Evolutionary conservation across 2,113 vertebrate species (phyloP).

Genomic region (Pseudorasbora parva): DNA sequence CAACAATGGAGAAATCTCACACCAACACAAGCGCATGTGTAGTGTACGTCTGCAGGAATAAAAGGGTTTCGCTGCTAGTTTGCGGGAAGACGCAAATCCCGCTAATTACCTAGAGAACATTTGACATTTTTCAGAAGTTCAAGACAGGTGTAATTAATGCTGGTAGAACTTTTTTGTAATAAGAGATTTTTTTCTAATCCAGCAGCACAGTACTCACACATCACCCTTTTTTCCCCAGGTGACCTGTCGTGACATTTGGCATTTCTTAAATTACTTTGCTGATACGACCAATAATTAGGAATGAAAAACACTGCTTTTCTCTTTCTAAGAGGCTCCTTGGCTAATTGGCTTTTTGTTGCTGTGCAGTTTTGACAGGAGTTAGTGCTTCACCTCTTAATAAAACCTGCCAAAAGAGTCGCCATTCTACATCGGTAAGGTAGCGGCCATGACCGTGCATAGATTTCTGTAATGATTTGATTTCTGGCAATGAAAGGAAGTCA

Average conservation of each 20-base stretch:
- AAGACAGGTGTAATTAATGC: constrained; percentile 34
- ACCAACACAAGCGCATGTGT: neutral
- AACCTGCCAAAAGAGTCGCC: neutral
- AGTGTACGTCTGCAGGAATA: neutral
- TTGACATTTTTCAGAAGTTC: constrained; percentile 43
- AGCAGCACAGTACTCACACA: neutral
- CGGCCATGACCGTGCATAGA: neutral
- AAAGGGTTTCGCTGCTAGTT: constrained; percentile 4
- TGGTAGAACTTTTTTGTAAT: constrained; percentile 24
- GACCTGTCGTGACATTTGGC: constrained; percentile 42
- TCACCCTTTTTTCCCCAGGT: neutral
- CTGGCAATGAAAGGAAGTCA: neutral
- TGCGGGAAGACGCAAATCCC: constrained; percentile 26
- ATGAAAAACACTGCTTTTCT: constrained; percentile 35
- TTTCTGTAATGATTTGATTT: constrained; percentile 34
- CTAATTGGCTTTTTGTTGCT: constrained; percentile 30
- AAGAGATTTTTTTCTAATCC: neutral
- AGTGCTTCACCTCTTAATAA: constrained; percentile 38
- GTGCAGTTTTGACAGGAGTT: constrained; percentile 14
- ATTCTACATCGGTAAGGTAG: neutral
- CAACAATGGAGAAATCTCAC: constrained; percentile 15
- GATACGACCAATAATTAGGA: constrained; percentile 47
- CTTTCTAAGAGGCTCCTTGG: constrained; percentile 29
- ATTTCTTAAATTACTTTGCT: constrained; percentile 48
- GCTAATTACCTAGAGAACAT: constrained; percentile 41